phyloP scores from a whole-genome alignment of 2,797 vertebrate genomes.

The Cottoperca gobio region DNA sequence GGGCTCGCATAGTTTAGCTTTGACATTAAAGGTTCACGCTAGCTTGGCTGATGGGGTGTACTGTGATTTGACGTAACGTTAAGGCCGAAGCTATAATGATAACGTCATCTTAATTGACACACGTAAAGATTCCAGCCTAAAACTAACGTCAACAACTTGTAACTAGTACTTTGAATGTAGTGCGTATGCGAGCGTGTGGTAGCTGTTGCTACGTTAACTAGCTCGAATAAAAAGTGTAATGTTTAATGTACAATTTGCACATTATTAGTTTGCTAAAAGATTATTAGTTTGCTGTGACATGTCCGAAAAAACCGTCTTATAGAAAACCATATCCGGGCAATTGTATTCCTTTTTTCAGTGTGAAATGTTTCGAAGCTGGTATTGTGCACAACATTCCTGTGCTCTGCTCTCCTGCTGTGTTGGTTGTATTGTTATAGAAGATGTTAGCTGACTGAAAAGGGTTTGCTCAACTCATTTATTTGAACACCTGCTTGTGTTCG shows the following conservation, averaged over 20 bases:
- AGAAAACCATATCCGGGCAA: neutral
- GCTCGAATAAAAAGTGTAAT: neutral
- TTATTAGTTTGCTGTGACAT: neutral
- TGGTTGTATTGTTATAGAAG: neutral
- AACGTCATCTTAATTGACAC: constrained; percentile 30
- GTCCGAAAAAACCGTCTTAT: neutral
- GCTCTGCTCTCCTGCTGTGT: neutral
- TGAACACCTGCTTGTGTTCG: constrained; percentile 41
- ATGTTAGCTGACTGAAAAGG: neutral
- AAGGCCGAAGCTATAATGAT: constrained; percentile 48
- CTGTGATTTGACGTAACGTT: constrained; percentile 56
- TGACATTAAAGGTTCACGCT: neutral
- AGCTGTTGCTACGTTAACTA: neutral
- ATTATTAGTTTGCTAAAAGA: neutral
- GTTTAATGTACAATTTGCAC: neutral
- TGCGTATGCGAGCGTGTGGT: accelerated
- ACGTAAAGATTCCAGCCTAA: neutral
- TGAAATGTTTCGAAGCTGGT: neutral
- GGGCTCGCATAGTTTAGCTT: neutral
- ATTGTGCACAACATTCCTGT: neutral
- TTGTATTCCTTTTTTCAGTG: neutral
- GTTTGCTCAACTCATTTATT: constrained; percentile 23
- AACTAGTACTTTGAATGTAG: neutral
- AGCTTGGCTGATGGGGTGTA: constrained; percentile 38
- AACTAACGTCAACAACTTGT: neutral